Conservation (phyloP, 2,113 vertebrate species). For the Chelonoidis abingdonii region DNA sequence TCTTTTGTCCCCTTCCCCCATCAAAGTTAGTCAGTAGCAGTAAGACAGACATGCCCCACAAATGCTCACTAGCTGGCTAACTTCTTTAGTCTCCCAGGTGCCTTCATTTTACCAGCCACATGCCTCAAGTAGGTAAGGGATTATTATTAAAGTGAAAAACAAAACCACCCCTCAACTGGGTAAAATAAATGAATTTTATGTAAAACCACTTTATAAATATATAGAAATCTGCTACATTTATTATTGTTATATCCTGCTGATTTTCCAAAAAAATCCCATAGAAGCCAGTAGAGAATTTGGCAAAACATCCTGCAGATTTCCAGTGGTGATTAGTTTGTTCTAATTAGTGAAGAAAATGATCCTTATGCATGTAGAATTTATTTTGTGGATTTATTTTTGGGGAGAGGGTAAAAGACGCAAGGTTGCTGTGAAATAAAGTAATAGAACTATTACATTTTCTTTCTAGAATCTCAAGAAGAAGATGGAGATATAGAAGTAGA, state of each 20-base stretch:
- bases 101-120: not conserved
- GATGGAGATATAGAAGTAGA: conserved; percentile 97
- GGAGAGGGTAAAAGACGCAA: not conserved
- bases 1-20: not conserved
- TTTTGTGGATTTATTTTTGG: not conserved
- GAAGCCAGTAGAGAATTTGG: not conserved
- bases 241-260: not conserved
- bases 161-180: not conserved
- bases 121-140: not conserved
- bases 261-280: not conserved
- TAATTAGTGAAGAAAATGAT: not conserved
- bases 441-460: fast-evolving
- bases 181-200: not conserved
- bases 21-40: not conserved
- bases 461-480: conserved; percentile 93
- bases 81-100: not conserved
- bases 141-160: not conserved
- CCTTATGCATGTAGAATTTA: not conserved
- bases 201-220: not conserved
- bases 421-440: not conserved
- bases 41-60: not conserved
- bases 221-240: not conserved
- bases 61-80: not conserved
- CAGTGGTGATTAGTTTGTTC: not conserved
- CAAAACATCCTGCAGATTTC: not conserved